These are phyloP conservation scores for Mesorhabditis belari DNA, from an alignment of 2,888 invertebrate species.

Conservation along the genomic window DNA sequence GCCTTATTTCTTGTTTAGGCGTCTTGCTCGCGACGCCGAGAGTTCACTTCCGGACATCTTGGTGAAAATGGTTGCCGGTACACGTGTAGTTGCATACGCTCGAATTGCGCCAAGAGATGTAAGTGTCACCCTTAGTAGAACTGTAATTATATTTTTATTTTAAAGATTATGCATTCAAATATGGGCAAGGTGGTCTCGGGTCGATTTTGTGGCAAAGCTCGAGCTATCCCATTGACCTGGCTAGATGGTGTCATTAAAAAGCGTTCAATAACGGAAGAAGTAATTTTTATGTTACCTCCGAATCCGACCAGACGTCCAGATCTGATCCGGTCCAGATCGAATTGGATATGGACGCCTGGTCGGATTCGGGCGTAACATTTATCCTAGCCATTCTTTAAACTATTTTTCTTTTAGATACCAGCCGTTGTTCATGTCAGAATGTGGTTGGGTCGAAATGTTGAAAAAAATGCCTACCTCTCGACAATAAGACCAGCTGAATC, in stretches of 20 bases:
- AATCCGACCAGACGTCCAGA: too few species aligned
- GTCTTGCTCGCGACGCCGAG: not conserved
- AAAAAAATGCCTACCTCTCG: slow-evolving; percentile 9
- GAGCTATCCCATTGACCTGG: slow-evolving; percentile 25
- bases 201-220: slow-evolving; percentile 20
- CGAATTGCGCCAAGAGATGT: slow-evolving; percentile 32
- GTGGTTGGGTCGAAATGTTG: slow-evolving; percentile 33
- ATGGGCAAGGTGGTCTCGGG: slow-evolving; percentile 16
- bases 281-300: too few species aligned
- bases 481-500: slow-evolving; percentile 33
- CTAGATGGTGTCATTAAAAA: slow-evolving; percentile 15
- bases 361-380: too few species aligned
- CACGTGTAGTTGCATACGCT: slow-evolving; percentile 36
- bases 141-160: not conserved
- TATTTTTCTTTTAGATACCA: slow-evolving; percentile 28
- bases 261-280: slow-evolving; percentile 8
- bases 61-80: slow-evolving; percentile 38
- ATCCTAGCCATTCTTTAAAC: too few species aligned
- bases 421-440: slow-evolving; percentile 36
- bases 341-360: too few species aligned
- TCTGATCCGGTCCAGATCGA: too few species aligned
- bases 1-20: not conserved
- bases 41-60: slow-evolving; percentile 33
- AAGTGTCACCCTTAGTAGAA: not conserved
- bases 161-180: not conserved